Evolutionary conservation across 2,888 invertebrate genomes (phyloP).

Genomic region (Entomobrya proxima): DNA sequence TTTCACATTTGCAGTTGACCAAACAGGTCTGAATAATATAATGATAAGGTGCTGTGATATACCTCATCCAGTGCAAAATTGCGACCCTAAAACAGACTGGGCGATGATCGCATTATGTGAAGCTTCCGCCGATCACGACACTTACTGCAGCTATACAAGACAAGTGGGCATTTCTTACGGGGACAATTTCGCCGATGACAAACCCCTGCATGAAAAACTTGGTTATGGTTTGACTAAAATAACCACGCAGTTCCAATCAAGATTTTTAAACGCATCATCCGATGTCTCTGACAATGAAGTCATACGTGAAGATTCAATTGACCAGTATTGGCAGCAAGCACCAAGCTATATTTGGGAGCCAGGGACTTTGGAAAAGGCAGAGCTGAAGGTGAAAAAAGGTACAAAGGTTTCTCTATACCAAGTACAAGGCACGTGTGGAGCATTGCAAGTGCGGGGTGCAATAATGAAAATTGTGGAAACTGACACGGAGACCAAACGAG

Average conservation of each 20-base stretch:
- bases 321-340: not conserved
- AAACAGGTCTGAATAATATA: conserved; percentile 57
- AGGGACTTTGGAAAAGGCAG: not conserved
- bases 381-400: not conserved
- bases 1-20: conserved; percentile 55
- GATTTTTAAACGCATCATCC: not conserved
- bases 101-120: not conserved
- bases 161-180: conserved; percentile 13
- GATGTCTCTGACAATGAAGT: not conserved
- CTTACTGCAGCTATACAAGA: conserved; percentile 12
- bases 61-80: conserved; percentile 16
- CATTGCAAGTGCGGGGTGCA: conserved; percentile 26
- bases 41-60: conserved; percentile 54
- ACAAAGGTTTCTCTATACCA: not conserved
- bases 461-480: conserved; percentile 12
- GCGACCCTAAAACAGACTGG: not conserved
- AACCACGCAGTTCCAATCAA: not conserved
- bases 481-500: not conserved
- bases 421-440: conserved; percentile 20
- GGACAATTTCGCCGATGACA: not conserved
- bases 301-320: not conserved
- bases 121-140: not conserved
- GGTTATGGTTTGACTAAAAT: not conserved
- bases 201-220: not conserved
- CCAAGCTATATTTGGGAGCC: conserved; percentile 29